phyloP scores from a whole-genome alignment of 2,797 vertebrate genomes.

The Gymnoscopelus microlampas region DNA sequence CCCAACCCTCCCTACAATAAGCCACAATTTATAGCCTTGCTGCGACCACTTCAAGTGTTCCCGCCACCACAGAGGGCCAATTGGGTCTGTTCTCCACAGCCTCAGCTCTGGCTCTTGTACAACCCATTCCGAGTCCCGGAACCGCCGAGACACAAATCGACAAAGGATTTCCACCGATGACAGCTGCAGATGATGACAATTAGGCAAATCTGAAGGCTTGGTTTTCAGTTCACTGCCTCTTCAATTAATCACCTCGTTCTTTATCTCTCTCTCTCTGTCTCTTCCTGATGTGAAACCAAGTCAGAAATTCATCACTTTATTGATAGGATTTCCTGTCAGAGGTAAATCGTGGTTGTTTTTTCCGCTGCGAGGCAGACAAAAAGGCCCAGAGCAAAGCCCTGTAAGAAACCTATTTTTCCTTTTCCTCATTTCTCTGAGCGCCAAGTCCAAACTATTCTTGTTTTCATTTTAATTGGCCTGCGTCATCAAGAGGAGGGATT shows the following conservation, averaged over 20 bases:
- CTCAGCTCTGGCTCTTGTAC: background rate
- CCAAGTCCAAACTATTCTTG: conserved; percentile 35
- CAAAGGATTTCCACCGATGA: conserved; percentile 12
- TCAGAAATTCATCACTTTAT: conserved; percentile 30
- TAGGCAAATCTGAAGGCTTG: conserved; percentile 21
- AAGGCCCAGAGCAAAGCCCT: conserved; percentile 26
- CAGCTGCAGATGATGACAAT: conserved; percentile 27
- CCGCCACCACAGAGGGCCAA: background rate
- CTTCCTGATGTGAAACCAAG: background rate
- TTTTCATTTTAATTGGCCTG: conserved; percentile 45
- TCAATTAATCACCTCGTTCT: conserved; percentile 6
- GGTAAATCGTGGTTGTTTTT: conserved; percentile 30
- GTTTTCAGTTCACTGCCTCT: conserved; percentile 15
- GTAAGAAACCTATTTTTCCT: conserved; percentile 11
- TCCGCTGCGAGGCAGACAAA: conserved; percentile 26
- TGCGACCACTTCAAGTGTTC: conserved; percentile 41
- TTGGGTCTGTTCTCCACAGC: conserved; percentile 1
- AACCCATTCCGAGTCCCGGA: conserved; percentile 1
- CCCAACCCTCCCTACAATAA: conserved; percentile 23
- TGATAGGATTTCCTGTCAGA: conserved; percentile 37
- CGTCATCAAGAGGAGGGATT: background rate
- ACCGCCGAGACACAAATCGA: background rate
- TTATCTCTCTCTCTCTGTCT: background rate
- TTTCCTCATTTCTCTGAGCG: conserved; percentile 14
- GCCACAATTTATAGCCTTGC: conserved; percentile 22